phyloP scores from a whole-genome alignment of 2,113 vertebrate species.

The Dipodomys merriami region DNA sequence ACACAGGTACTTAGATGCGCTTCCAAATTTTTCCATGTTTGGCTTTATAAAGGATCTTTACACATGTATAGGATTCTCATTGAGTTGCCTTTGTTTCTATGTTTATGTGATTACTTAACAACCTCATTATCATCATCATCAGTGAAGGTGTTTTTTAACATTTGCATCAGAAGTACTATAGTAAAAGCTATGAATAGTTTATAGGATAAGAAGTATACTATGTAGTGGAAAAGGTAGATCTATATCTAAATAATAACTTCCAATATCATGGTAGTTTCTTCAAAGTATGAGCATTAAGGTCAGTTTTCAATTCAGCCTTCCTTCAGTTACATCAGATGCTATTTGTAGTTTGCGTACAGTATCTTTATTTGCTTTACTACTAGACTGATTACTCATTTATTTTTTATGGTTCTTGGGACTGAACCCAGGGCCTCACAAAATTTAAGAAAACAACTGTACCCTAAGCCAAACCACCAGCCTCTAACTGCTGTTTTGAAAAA shows the following conservation, averaged over 20 bases:
- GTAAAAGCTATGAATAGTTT: neutral
- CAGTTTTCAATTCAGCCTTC: slow-evolving; percentile 21
- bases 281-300: slow-evolving; percentile 38
- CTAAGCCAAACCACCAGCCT: no score
- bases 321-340: neutral
- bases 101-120: neutral
- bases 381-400: neutral
- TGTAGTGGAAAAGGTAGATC: neutral
- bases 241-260: neutral
- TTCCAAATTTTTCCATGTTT: neutral
- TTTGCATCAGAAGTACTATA: neutral
- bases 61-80: neutral
- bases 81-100: slow-evolving; percentile 15
- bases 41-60: neutral
- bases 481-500: neutral
- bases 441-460: no score
- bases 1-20: slow-evolving; percentile 86
- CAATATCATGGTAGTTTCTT: neutral
- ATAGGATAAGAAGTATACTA: neutral
- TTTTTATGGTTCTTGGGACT: no score
- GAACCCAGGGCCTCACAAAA: no score
- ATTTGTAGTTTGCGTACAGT: slow-evolving; percentile 1
- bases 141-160: neutral
- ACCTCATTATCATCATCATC: neutral
- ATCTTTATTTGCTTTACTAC: slow-evolving; percentile 14